Conservation (phyloP, 2,888 invertebrate genomes). For the Tyria jacobaeae region DNA sequence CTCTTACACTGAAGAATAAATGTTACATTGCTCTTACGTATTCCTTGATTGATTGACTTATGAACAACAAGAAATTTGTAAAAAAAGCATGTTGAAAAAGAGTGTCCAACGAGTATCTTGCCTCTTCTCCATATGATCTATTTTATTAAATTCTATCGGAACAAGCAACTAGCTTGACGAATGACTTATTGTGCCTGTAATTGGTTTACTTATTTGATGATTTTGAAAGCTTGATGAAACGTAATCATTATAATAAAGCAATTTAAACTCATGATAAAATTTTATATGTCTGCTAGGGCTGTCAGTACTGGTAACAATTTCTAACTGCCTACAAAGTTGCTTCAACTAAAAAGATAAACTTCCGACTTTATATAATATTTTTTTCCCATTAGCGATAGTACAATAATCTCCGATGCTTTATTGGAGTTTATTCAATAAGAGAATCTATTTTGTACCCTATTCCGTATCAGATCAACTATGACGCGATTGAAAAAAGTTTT, state of each 20-base stretch:
- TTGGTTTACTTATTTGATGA: too few species aligned
- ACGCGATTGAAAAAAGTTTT: conserved; percentile 36
- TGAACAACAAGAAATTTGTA: too few species aligned
- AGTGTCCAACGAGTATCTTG: too few species aligned
- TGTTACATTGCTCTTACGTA: too few species aligned
- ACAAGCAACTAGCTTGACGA: too few species aligned
- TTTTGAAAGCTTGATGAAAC: neutral
- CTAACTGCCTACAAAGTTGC: conserved; percentile 1
- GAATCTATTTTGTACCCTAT: conserved; percentile 28
- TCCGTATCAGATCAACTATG: conserved; percentile 34
- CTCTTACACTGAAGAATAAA: too few species aligned
- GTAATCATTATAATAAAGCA: too few species aligned
- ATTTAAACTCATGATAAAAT: neutral
- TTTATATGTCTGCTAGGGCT: neutral
- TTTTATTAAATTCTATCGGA: too few species aligned
- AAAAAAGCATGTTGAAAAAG: too few species aligned
- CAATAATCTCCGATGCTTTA: neutral
- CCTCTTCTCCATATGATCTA: too few species aligned
- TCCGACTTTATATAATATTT: neutral
- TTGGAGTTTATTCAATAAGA: conserved; percentile 19
- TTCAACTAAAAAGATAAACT: neutral
- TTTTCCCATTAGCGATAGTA: conserved; percentile 7
- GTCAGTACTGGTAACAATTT: neutral
- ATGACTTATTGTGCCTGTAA: too few species aligned
- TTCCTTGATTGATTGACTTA: too few species aligned